Evolutionary conservation across 35 echinoderm and acorn worm genomes (phyloP).

Genomic region (Amphiura filiformis): DNA sequence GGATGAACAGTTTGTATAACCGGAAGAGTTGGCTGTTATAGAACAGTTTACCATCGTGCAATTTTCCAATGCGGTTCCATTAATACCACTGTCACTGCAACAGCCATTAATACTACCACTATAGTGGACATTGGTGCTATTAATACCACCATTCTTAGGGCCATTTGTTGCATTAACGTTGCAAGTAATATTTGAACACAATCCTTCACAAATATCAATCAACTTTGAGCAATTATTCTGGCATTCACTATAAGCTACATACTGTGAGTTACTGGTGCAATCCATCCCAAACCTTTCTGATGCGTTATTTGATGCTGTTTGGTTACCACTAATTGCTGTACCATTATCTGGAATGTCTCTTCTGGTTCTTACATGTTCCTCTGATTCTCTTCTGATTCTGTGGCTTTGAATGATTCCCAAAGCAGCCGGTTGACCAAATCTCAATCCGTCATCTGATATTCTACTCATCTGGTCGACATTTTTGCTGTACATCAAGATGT

Average conservation of each 20-base stretch:
- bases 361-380: not conserved
- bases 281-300: too few species aligned
- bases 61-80: conserved; percentile 5
- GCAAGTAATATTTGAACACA: not conserved
- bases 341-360: not conserved
- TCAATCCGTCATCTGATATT: not conserved
- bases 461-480: not conserved
- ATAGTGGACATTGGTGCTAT: not conserved
- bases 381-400: not conserved
- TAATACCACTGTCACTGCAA: not conserved
- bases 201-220: not conserved
- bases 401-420: not conserved
- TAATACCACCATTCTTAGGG: too few species aligned
- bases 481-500: not conserved
- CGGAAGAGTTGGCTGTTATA: not conserved
- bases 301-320: not conserved
- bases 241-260: too few species aligned
- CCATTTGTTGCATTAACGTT: too few species aligned
- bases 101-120: not conserved
- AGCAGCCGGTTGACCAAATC: not conserved
- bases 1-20: not conserved
- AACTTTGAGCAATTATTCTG: too few species aligned
- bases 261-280: too few species aligned
- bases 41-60: too few species aligned
- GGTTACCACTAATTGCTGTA: not conserved